Evolutionary conservation across 2,888 invertebrate genomes (phyloP).

Genomic region (Pandemis heparana): DNA sequence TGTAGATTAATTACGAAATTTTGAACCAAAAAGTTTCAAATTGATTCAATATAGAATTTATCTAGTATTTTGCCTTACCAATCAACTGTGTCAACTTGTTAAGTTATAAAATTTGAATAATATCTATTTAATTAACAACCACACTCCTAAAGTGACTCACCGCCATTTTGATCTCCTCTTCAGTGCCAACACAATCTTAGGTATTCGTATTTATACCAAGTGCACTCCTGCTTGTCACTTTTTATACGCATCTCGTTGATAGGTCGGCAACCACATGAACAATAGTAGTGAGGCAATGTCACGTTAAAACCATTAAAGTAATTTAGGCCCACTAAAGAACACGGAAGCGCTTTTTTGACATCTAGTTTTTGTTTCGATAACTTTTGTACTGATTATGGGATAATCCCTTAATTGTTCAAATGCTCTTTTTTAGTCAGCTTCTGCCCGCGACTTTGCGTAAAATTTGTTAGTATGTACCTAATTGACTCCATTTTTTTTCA

Average conservation of each 20-base stretch:
- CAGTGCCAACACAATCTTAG: conserved; percentile 23
- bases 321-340: conserved; percentile 21
- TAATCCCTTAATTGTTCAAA: conserved; percentile 20
- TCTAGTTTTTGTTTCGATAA: neutral
- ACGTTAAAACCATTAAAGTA: conserved; percentile 46
- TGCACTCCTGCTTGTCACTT: conserved; percentile 44
- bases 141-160: conserved; percentile 38
- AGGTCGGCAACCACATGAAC: conserved; percentile 39
- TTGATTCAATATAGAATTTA: too few relatives aligned
- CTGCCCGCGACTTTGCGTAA: too few relatives aligned
- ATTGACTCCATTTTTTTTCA: too few relatives aligned
- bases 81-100: too few relatives aligned
- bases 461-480: too few relatives aligned
- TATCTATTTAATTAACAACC: too few relatives aligned
- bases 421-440: neutral
- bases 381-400: conserved; percentile 25
- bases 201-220: conserved; percentile 48
- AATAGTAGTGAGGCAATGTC: conserved; percentile 43
- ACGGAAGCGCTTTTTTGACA: conserved; percentile 38
- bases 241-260: conserved; percentile 44
- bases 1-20: too few relatives aligned
- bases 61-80: too few relatives aligned
- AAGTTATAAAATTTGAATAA: too few relatives aligned
- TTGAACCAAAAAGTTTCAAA: too few relatives aligned
- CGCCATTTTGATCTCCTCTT: conserved; percentile 36